These are phyloP conservation scores for Chaetodon trifasciatus DNA, from an alignment of 2,797 vertebrate genomes.

Conservation along the genomic window DNA sequence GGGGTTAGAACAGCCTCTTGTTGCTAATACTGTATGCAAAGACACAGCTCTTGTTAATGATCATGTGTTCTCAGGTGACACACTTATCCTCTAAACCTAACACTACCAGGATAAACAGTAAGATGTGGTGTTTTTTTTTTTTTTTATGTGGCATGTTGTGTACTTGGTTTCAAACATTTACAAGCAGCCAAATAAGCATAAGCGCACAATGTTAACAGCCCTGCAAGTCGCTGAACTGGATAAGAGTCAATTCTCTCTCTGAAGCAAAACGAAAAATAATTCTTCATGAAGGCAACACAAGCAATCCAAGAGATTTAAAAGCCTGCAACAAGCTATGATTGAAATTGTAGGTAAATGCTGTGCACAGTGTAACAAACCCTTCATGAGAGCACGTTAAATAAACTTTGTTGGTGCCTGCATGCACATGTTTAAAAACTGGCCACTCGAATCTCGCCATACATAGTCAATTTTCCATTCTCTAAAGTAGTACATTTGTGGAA, in stretches of 20 bases:
- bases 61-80: slow-evolving; percentile 10
- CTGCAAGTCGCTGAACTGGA: background rate
- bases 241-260: slow-evolving; percentile 5
- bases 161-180: slow-evolving; percentile 5
- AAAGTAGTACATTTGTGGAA: slow-evolving; percentile 5
- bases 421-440: slow-evolving; percentile 20
- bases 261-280: slow-evolving; percentile 14
- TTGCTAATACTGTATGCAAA: slow-evolving; percentile 13
- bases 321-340: slow-evolving; percentile 5
- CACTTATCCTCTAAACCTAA: slow-evolving; percentile 5
- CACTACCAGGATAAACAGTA: background rate
- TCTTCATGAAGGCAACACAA: background rate
- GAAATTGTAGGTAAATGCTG: slow-evolving; percentile 16
- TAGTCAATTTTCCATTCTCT: background rate
- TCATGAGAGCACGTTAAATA: slow-evolving; percentile 31
- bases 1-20: background rate
- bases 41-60: slow-evolving; percentile 22
- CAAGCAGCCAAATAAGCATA: background rate
- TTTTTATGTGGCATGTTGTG: background rate
- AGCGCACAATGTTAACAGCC: background rate
- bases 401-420: slow-evolving; percentile 6
- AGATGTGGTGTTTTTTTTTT: background rate
- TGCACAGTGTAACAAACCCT: slow-evolving; percentile 24
- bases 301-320: slow-evolving; percentile 19
- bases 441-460: background rate